phyloP scores from a whole-genome alignment of 2,113 vertebrate genomes.

The Pseudolaguvia tuberculata region DNA sequence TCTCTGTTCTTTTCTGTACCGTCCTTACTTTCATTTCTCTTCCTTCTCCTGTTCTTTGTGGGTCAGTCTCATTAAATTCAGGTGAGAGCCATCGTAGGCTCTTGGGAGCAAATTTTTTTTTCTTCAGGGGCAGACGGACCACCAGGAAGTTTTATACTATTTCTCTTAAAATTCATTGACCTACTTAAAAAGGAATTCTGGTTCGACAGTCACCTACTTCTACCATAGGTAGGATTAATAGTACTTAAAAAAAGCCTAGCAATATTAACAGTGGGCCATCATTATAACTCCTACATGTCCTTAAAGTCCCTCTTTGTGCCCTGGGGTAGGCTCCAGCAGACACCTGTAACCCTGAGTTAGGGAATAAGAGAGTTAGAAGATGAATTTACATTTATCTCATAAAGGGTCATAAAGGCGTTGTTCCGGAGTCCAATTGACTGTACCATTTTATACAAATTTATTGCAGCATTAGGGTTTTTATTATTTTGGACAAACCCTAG shows the following conservation, averaged over 20 bases:
- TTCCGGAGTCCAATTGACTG: too few relatives aligned
- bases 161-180: not conserved
- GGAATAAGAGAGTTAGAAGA: too few relatives aligned
- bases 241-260: too few relatives aligned
- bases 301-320: not conserved
- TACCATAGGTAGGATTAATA: not conserved
- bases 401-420: too few relatives aligned
- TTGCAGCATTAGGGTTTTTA: too few relatives aligned
- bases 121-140: slow-evolving; percentile 23
- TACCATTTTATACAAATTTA: too few relatives aligned
- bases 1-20: not conserved
- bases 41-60: slow-evolving; percentile 12
- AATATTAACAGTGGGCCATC: not conserved
- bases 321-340: too few relatives aligned
- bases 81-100: slow-evolving; percentile 4
- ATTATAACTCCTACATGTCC: not conserved
- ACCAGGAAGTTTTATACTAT: slow-evolving; percentile 21
- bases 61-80: slow-evolving; percentile 15
- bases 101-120: slow-evolving; percentile 36
- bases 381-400: too few relatives aligned
- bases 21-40: not conserved
- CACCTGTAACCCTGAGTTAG: too few relatives aligned
- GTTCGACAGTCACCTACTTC: not conserved
- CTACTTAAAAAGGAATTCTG: not conserved
- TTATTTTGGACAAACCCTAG: not conserved